Evolutionary conservation across 2,888 invertebrate species (phyloP), one percentile per base, ranked within the genome.

Genomic region (Heliconius erato): DNA sequence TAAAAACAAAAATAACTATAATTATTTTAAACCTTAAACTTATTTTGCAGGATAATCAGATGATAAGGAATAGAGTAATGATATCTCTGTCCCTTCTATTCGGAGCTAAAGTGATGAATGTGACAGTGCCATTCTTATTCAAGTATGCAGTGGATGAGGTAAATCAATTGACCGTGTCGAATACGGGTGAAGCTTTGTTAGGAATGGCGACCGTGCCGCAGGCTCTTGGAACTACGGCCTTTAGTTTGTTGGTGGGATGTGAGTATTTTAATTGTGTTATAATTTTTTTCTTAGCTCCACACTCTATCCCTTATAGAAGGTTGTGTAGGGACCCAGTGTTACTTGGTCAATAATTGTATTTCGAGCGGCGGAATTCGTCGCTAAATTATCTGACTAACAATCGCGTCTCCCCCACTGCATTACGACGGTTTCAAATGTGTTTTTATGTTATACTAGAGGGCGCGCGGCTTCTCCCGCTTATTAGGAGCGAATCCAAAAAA

Each of bases 111-210:
- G 91, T 98, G 79, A 94, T 99, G 90, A 99, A 98, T 89, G 99
- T 99, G 3, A 96, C 97, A 76, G 99, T 99, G 40, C 99, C 99
- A 19, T 99, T 99, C 95, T 94, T 99, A 82, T 99, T 99, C 94
- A 99, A 99, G 93, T 98, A 98, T 90, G 98, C 98, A 0, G 97
- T 99, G 83, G 99, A 99, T 91, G 97, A 97, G 86, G 97, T 99
- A 85, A 99, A 99, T 90, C 94, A 95, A 11, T 92, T 96, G 12
- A 89, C 96, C 63, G 90, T 96, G 4, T 88, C 91, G 0, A 88
- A 91, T 0, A 91, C 93, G 0, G 95, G 96, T 0, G 96, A 96
- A 26, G 96, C 96, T n/a, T 83, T 97, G 82, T 92, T 99, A 23
- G 97, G 97, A 82, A 97, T 98, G 96, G 97, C 97, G 44, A 97